These are phyloP conservation scores for Drosophila busckii DNA, from an alignment of 1,140 invertebrate species.

Conservation along the genomic window DNA sequence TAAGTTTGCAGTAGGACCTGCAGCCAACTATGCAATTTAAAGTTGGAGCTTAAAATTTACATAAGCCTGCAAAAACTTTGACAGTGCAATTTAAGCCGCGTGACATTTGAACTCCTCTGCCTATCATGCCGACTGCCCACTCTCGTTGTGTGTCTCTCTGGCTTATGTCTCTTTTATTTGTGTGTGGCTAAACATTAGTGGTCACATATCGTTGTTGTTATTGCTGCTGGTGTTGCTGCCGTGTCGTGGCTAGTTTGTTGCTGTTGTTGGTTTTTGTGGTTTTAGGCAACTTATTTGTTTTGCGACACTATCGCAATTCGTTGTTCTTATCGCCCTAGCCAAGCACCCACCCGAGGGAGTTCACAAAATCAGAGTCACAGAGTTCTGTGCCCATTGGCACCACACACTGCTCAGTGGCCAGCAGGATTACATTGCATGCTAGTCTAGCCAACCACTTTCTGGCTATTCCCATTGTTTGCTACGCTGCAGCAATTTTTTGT, in stretches of 20 bases:
- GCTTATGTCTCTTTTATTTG: too few species aligned
- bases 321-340: conserved; percentile 37
- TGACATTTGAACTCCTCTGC: conserved; percentile 8
- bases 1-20: too few species aligned
- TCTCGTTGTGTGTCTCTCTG: conserved; percentile 14
- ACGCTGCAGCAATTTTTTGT: conserved; percentile 49
- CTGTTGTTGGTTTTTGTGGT: conserved; percentile 53
- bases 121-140: too few species aligned
- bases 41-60: too few species aligned
- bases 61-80: conserved; percentile 40
- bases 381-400: conserved; percentile 6
- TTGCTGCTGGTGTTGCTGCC: conserved; percentile 11
- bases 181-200: conserved; percentile 66
- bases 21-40: too few species aligned
- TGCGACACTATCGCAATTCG: conserved; percentile 49
- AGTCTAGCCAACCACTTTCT: conserved; percentile 43
- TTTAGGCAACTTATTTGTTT: conserved; percentile 66
- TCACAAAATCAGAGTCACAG: background rate
- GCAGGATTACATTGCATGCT: conserved; percentile 15
- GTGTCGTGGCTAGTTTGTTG: conserved; percentile 32
- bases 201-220: conserved; percentile 35
- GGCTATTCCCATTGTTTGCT: conserved; percentile 49
- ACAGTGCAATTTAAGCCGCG: conserved; percentile 48
- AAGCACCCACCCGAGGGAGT: conserved; percentile 15
- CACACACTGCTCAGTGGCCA: conserved; percentile 36